Conservation (phyloP, 2,888 invertebrate genomes). For the Malachius bipustulatus region DNA sequence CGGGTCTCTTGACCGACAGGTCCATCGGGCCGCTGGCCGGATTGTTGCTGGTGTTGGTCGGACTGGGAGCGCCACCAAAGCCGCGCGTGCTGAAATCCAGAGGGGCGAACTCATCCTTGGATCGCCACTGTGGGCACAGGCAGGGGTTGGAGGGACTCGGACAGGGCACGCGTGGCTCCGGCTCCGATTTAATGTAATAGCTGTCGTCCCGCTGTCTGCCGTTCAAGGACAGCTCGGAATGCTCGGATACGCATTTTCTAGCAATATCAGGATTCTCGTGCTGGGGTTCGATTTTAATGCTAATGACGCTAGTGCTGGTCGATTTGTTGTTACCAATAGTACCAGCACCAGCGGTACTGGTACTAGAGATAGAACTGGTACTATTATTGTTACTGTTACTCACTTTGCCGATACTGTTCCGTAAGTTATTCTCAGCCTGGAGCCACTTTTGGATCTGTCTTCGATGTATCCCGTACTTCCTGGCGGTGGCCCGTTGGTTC, state of each 20-base stretch:
- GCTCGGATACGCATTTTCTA: conserved; percentile 27
- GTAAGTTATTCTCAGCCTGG: conserved; percentile 68
- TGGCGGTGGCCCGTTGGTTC: conserved; percentile 79
- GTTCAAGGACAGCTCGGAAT: conserved; percentile 30
- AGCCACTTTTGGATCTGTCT: conserved; percentile 88
- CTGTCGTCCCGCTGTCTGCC: conserved; percentile 35
- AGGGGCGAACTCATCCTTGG: conserved; percentile 21
- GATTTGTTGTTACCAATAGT: too few relatives aligned
- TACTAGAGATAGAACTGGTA: too few relatives aligned
- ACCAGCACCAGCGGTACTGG: too few relatives aligned
- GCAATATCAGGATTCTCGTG: conserved; percentile 19
- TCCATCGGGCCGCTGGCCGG: conserved; percentile 35
- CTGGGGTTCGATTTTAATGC: too few relatives aligned
- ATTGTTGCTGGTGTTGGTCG: conserved; percentile 23
- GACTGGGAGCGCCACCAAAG: conserved; percentile 28
- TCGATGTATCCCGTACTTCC: conserved; percentile 81
- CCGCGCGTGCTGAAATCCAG: conserved; percentile 31
- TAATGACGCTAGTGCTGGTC: too few relatives aligned
- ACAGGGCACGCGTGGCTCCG: conserved; percentile 27
- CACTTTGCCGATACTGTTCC: conserved; percentile 54
- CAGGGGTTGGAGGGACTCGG: conserved; percentile 22
- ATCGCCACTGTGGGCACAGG: conserved; percentile 19
- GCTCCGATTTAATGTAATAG: conserved; percentile 14
- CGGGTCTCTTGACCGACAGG: conserved; percentile 33
- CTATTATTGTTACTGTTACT: conserved; percentile 20